phyloP scores from a whole-genome alignment of 2,888 invertebrate genomes.

The Cactoblastis cactorum region DNA sequence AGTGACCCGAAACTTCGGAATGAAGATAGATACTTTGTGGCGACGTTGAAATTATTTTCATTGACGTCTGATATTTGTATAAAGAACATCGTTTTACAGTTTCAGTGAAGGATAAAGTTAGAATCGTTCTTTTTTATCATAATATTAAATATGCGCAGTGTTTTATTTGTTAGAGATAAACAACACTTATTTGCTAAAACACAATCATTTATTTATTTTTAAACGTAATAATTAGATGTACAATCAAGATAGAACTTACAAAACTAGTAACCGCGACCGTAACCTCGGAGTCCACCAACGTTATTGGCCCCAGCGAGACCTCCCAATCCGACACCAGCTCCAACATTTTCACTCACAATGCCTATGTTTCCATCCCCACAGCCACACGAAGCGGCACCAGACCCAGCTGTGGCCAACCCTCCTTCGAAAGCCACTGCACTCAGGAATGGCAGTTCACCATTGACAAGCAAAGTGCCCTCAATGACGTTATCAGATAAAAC shows the following conservation, averaged over 20 bases:
- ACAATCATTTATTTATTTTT: constrained; percentile 1
- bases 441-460: constrained; percentile 8
- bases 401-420: neutral
- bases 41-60: neutral
- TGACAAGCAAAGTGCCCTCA: constrained; percentile 1
- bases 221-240: neutral
- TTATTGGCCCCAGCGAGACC: constrained; percentile 4
- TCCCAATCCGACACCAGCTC: neutral
- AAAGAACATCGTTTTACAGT: neutral
- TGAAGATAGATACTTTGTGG: constrained; percentile 3
- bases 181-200: neutral
- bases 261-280: constrained; percentile 5
- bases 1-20: constrained; percentile 10
- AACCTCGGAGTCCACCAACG: constrained; percentile 14
- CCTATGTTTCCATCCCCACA: constrained; percentile 7
- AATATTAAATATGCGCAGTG: too few relatives aligned
- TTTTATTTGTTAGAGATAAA: too few relatives aligned
- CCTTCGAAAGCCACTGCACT: constrained; percentile 12
- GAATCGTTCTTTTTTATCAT: too few relatives aligned
- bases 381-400: neutral
- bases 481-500: constrained; percentile 5
- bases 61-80: neutral
- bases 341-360: neutral
- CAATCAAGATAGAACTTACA: neutral
- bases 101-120: too few relatives aligned